Percentiles rank a stretch among this genome's conserved stretches.
These are phyloP conservation scores for Philaethria dido DNA, from an alignment of 2,888 invertebrate genomes.

Conservation along the genomic window DNA sequence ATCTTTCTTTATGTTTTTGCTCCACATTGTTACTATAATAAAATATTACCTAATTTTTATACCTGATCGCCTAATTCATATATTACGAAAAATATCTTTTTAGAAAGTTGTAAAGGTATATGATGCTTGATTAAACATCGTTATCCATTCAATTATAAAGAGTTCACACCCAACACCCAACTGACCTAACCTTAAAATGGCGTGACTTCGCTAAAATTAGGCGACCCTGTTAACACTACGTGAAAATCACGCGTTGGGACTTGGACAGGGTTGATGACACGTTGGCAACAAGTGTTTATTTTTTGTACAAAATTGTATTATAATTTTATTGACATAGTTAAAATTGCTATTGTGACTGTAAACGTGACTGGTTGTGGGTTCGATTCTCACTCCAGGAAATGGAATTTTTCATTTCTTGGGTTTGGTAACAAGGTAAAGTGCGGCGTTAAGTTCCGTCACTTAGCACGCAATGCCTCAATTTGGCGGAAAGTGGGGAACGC, in stretches of 20 bases:
- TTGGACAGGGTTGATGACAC: conserved; percentile 29
- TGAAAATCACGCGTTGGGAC: conserved; percentile 24
- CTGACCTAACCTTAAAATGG: conserved; percentile 31
- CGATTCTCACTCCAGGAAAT: no score
- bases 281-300: conserved; percentile 1
- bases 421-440: no score
- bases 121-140: conserved; percentile 5
- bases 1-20: no score
- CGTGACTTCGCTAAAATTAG: conserved; percentile 39
- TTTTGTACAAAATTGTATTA: neutral
- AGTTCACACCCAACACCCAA: conserved; percentile 26
- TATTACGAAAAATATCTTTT: neutral
- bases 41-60: neutral
- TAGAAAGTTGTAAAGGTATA: conserved; percentile 14
- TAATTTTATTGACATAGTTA: neutral
- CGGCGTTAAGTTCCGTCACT: no score
- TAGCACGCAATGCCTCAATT: no score
- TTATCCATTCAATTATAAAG: conserved; percentile 25
- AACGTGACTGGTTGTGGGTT: no score
- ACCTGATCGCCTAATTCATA: no score
- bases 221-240: conserved; percentile 29
- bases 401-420: no score
- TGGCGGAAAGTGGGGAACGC: no score
- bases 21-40: neutral
- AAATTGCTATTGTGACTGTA: no score